These are phyloP conservation scores for Andricus quercusramuli DNA, from an alignment of 2,888 invertebrate genomes.

Conservation along the genomic window DNA sequence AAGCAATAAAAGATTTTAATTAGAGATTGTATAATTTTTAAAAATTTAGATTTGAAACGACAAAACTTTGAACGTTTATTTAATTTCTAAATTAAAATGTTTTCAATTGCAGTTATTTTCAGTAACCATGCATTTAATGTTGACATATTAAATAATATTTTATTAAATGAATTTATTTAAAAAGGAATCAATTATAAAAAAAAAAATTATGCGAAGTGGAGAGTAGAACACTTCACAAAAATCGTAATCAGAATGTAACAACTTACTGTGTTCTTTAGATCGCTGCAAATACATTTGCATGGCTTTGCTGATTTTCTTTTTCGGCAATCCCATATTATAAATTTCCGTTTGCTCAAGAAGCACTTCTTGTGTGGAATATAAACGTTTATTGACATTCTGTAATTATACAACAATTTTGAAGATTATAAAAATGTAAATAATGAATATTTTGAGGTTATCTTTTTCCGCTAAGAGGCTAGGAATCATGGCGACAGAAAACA, in stretches of 20 bases:
- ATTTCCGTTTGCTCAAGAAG: background rate
- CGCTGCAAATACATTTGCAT: slow-evolving; percentile 94
- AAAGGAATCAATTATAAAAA: too few relatives aligned
- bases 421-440: background rate
- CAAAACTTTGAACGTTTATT: too few relatives aligned
- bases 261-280: slow-evolving; percentile 86
- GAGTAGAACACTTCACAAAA: background rate
- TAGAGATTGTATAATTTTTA: too few relatives aligned
- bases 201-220: too few relatives aligned
- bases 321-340: slow-evolving; percentile 30
- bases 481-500: background rate
- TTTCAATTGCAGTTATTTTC: too few relatives aligned
- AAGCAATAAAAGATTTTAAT: too few relatives aligned
- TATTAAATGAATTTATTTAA: too few relatives aligned
- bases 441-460: slow-evolving; percentile 16
- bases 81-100: too few relatives aligned
- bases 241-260: slow-evolving; percentile 5
- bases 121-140: too few relatives aligned
- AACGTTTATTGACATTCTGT: slow-evolving; percentile 16
- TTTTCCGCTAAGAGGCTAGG: background rate
- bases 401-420: background rate
- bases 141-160: too few relatives aligned
- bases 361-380: background rate
- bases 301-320: slow-evolving; percentile 88
- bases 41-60: too few relatives aligned